These are phyloP conservation scores for Andricus curvator DNA, from an alignment of 2,888 invertebrate genomes.

Conservation along the genomic window DNA sequence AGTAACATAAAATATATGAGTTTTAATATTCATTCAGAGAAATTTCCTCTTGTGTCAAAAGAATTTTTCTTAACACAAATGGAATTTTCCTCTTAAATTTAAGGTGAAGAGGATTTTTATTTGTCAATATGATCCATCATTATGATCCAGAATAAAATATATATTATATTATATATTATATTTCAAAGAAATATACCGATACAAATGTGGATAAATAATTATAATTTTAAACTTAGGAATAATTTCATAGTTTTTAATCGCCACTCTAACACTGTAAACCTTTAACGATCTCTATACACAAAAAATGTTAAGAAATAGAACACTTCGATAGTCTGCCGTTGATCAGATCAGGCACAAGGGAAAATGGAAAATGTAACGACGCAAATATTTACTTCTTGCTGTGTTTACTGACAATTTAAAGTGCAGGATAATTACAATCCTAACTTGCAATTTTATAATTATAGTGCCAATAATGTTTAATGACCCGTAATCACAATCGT, in stretches of 20 bases:
- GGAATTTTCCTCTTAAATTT: too few species aligned
- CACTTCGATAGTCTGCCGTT: not conserved
- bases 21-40: too few species aligned
- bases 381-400: not conserved
- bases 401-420: not conserved
- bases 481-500: not conserved
- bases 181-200: too few species aligned
- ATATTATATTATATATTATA: too few species aligned
- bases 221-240: too few species aligned
- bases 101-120: too few species aligned
- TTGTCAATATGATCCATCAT: too few species aligned
- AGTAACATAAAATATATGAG: too few species aligned
- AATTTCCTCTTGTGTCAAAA: too few species aligned
- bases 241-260: not conserved
- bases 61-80: too few species aligned
- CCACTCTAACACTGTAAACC: not conserved
- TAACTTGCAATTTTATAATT: not conserved
- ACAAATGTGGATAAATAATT: too few species aligned
- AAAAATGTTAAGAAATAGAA: constrained; percentile 11
- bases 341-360: not conserved
- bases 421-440: not conserved
- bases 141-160: too few species aligned
- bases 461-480: not conserved
- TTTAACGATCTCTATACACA: not conserved
- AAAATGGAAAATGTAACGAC: not conserved